Evolutionary conservation across 2,797 vertebrate species (phyloP), one percentile per base, ranked within the genome.

Genomic region (Enteromius paludinosus): DNA sequence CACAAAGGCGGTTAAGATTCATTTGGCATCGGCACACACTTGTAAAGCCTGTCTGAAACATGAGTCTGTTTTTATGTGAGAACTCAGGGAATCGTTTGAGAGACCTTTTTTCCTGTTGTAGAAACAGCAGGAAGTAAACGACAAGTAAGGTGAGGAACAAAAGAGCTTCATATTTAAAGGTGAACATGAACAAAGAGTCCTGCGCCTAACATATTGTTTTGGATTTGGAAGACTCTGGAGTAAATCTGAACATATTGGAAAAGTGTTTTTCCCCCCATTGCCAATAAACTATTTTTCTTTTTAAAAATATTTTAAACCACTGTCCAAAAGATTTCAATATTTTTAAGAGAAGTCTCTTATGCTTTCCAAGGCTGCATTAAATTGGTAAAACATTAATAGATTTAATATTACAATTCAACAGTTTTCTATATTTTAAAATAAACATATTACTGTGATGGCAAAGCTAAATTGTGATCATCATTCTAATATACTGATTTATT

Each of bases 21-120:
- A 92, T 93, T 93, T 86, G 85, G 89, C 92, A 92, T 91, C 87
- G 90, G 92, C 88, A 73, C 81, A 86, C 87, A 83, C 93, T 93
- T 88, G 91, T 94, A 92, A 94, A 95, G 90, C 81, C 87, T 43
- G 84, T 45, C 74, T 85, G 91, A 88, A 87, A 90, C 86, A 85
- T 84, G 72, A 83, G 61, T 82, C 65, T 47, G 64, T 77, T 86
- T 87, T 84, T 52, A 61, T 79, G 43, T 82, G 83, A 59, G 66
- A 47, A 70, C 59, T 81, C 56, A 10, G 54, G 70, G 70, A 82
- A 65, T 84, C 75, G 72, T 82, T 75, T 61, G 83, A 41, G 43
- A 54, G 77, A 23, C 59, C 23, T 82, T 54, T 71, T 79, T 66
- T 85, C 62, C 23, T 71, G 62, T 56, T 68, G 65, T 54, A 64